These are phyloP conservation scores for Zeuzera pyrina DNA, from an alignment of 2,888 invertebrate species.

Conservation along the genomic window DNA sequence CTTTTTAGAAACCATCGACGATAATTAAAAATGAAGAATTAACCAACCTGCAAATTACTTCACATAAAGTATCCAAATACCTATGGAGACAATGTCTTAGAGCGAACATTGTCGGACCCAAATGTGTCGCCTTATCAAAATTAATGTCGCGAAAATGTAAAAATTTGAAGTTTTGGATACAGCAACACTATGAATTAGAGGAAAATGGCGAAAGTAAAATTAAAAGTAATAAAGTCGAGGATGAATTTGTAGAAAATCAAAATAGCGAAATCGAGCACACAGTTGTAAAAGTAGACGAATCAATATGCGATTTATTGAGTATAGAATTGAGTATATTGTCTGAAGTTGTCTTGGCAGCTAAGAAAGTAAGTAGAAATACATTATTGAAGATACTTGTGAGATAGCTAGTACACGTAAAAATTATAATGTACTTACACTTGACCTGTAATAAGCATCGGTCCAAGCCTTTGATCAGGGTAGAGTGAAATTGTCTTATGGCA, in stretches of 20 bases:
- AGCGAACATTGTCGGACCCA: constrained; percentile 49
- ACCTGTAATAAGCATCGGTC: no score
- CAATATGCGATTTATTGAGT: constrained; percentile 42
- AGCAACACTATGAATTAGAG: constrained; percentile 40
- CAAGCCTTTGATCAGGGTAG: no score
- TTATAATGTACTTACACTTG: no score
- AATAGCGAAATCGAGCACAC: constrained; percentile 5
- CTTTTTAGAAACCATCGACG: no score
- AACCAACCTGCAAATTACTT: constrained; percentile 24
- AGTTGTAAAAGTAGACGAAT: constrained; percentile 35
- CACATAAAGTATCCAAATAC: constrained; percentile 43
- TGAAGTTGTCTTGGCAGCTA: constrained; percentile 55
- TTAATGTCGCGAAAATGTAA: constrained; percentile 38
- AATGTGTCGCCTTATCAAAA: constrained; percentile 50
- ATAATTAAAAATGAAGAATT: constrained; percentile 29
- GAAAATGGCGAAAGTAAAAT: constrained; percentile 5
- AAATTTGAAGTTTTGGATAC: constrained; percentile 43
- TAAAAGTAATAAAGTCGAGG: constrained; percentile 19
- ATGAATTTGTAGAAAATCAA: constrained; percentile 15
- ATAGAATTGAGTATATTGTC: constrained; percentile 45
- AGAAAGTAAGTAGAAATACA: constrained; percentile 37
- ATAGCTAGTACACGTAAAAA: no score
- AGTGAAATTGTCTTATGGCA: no score
- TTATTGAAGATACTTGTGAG: no score
- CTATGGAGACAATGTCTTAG: constrained; percentile 42